Conservation (phyloP, 1,140 invertebrate genomes). For the Drosophila baimaii region DNA sequence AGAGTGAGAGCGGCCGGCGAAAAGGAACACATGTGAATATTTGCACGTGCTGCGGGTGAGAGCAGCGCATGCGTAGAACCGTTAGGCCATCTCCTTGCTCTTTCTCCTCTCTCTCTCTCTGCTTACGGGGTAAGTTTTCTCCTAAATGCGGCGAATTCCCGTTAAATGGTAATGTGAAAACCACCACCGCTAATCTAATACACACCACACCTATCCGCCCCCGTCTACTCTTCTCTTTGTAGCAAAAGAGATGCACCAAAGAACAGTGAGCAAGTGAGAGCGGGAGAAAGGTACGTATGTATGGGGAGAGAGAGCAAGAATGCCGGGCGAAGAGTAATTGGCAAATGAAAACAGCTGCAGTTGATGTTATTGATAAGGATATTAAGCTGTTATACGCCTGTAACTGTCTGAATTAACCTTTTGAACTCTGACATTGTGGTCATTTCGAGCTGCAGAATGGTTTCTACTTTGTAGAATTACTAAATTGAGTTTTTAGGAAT, state of each 20-base stretch:
- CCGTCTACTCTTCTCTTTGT: background rate
- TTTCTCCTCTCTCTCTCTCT: background rate
- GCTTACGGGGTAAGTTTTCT: conserved; percentile 29
- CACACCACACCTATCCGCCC: conserved; percentile 37
- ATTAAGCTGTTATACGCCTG: conserved; percentile 16
- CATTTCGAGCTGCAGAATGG: background rate
- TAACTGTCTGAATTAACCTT: conserved; percentile 35
- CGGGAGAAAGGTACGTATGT: background rate
- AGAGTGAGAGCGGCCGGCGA: conserved; percentile 39
- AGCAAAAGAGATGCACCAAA: conserved; percentile 1
- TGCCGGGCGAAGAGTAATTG: conserved; percentile 25
- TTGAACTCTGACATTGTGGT: conserved; percentile 44
- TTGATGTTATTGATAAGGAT: conserved; percentile 48
- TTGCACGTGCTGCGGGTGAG: conserved; percentile 48
- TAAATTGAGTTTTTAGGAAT: too few species aligned
- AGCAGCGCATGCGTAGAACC: conserved; percentile 28
- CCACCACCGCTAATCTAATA: conserved; percentile 37
- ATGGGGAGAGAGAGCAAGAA: conserved; percentile 6
- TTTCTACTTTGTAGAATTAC: too few species aligned
- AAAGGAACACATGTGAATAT: conserved; percentile 53
- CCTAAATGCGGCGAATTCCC: conserved; percentile 48
- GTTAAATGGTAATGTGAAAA: conserved; percentile 17
- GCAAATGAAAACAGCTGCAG: conserved; percentile 45
- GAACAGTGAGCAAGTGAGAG: background rate
- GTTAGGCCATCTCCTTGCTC: background rate